A percentile compares a stretch with the other conserved stretches of the same genome.
Evolutionary conservation across 1,140 invertebrate species (phyloP).

Genomic region (Calliphora vicina): DNA sequence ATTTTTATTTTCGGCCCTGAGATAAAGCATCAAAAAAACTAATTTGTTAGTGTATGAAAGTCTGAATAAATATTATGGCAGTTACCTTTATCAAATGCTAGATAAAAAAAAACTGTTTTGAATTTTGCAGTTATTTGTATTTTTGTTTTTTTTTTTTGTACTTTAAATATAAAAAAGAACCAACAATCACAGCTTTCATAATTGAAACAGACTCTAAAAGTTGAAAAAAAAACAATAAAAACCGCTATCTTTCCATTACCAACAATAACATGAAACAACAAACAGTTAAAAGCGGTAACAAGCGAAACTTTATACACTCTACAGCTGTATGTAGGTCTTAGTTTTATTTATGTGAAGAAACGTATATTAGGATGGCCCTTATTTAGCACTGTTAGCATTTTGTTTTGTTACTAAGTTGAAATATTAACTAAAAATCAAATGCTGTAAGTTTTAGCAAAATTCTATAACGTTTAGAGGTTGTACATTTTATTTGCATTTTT

Average conservation of each 20-base stretch:
- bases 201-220: background rate
- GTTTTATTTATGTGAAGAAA: no score
- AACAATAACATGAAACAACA: background rate
- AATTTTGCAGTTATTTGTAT: background rate
- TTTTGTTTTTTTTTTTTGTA: background rate
- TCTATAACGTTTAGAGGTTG: no score
- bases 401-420: no score
- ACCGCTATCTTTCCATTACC: background rate
- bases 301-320: background rate
- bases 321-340: background rate
- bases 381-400: no score
- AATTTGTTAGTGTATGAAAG: background rate
- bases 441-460: no score
- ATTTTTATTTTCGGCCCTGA: background rate
- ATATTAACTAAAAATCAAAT: no score
- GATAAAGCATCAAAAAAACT: background rate
- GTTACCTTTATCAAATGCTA: background rate
- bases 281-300: background rate
- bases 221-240: background rate
- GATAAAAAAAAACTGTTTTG: background rate
- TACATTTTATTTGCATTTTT: no score
- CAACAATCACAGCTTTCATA: background rate
- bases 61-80: background rate
- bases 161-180: background rate
- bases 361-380: no score